Evolutionary conservation across 1,140 invertebrate species (phyloP).

Genomic region (Propsilocerus akamusi): DNA sequence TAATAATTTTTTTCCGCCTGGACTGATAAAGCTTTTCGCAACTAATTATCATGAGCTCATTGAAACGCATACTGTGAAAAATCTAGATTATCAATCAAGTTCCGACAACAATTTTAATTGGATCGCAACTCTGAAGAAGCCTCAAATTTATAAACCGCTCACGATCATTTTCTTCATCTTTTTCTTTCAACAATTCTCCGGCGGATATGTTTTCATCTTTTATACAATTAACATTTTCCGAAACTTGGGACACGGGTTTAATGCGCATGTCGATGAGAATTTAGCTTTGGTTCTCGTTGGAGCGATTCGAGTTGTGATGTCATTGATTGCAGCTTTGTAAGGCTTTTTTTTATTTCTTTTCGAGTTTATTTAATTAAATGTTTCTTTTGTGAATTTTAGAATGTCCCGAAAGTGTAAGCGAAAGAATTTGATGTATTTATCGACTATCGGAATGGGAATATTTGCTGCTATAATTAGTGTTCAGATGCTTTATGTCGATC

Average conservation of each 20-base stretch:
- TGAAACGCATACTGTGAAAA: not conserved
- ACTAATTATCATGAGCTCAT: not conserved
- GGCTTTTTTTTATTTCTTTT: too few relatives aligned
- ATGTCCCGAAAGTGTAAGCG: constrained; percentile 32
- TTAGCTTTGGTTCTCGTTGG: constrained; percentile 29
- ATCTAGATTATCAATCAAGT: not conserved
- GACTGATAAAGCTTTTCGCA: not conserved
- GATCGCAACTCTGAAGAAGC: not conserved
- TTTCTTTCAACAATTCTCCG: constrained; percentile 34
- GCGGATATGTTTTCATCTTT: constrained; percentile 44
- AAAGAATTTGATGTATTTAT: constrained; percentile 27
- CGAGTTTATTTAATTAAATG: too few relatives aligned
- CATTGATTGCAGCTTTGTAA: constrained; percentile 23
- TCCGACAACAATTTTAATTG: too few relatives aligned
- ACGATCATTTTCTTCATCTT: constrained; percentile 29
- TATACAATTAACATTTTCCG: constrained; percentile 40
- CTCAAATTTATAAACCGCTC: constrained; percentile 28
- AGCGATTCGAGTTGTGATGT: constrained; percentile 28
- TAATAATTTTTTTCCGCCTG: not conserved
- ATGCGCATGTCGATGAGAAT: constrained; percentile 24
- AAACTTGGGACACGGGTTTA: constrained; percentile 25
- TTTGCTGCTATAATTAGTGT: constrained; percentile 30
- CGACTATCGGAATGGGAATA: constrained; percentile 32
- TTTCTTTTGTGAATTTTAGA: not conserved
- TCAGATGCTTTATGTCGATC: constrained; percentile 23